A percentile compares a stretch with the other conserved stretches of the same genome.
Evolutionary conservation across 2,113 vertebrate species (phyloP).

Genomic region (Rafetus swinhoei): DNA sequence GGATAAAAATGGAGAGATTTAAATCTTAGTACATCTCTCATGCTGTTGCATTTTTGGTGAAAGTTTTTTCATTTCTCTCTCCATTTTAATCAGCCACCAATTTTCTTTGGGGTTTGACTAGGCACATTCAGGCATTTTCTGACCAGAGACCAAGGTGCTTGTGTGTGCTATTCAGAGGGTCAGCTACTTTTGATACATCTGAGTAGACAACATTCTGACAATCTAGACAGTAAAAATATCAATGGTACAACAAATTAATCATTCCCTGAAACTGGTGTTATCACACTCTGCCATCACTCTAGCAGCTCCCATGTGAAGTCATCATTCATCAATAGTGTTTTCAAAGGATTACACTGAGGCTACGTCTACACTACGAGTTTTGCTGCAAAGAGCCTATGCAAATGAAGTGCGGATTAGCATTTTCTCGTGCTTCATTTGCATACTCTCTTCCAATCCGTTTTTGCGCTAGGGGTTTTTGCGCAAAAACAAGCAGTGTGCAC

Average conservation of each 20-base stretch:
- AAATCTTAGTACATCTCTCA: neutral
- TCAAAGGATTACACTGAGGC: neutral
- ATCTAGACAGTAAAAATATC: neutral
- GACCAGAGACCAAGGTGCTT: rapidly evolving
- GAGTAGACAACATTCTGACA: neutral
- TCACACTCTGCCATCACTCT: neutral
- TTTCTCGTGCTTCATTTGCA: too few relatives aligned
- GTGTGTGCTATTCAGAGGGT: neutral
- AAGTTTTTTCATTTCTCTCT: neutral
- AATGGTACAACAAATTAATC: neutral
- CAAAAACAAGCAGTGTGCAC: too few relatives aligned
- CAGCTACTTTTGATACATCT: neutral
- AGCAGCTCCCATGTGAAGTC: neutral
- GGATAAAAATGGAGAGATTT: neutral
- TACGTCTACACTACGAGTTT: too few relatives aligned
- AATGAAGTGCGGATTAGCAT: too few relatives aligned
- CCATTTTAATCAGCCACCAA: neutral
- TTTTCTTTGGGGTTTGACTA: neutral
- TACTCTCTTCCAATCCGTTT: too few relatives aligned
- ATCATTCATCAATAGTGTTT: rapidly evolving
- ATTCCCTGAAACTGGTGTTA: neutral
- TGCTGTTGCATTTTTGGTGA: neutral
- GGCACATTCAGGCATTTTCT: neutral
- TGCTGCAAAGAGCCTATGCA: too few relatives aligned
- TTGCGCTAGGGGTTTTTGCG: too few relatives aligned